Evolutionary conservation across 64 coral and sea anemone genomes (phyloP).

Genomic region (Hydrozoanthus tunicans): DNA sequence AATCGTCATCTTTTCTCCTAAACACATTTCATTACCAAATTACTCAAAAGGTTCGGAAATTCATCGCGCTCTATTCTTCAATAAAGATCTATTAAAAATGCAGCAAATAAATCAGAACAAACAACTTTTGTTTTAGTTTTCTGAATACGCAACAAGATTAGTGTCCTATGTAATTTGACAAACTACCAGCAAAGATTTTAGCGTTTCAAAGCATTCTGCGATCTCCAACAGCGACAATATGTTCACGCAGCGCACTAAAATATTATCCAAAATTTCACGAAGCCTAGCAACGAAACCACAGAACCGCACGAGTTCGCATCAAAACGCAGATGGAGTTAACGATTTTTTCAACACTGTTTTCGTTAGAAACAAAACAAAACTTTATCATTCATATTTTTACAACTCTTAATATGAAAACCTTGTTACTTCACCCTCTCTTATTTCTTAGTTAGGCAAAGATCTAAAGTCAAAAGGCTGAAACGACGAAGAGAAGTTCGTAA

Average conservation of each 20-base stretch:
- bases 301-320: neutral
- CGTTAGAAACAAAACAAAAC: constrained; percentile 32
- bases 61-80: neutral
- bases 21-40: neutral
- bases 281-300: constrained; percentile 36
- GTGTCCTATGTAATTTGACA: neutral
- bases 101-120: neutral
- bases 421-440: neutral
- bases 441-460: constrained; percentile 15
- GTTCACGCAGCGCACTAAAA: neutral
- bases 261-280: neutral
- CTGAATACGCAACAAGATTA: neutral
- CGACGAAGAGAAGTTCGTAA: constrained; percentile 13
- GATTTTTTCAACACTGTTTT: neutral
- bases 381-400: neutral
- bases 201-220: neutral
- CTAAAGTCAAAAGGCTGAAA: neutral
- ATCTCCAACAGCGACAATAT: neutral
- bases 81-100: neutral
- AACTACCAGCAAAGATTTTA: neutral
- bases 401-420: neutral
- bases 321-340: neutral
- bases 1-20: neutral
- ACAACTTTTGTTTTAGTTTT: neutral
- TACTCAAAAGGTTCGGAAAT: neutral